These are phyloP conservation scores for Sparidentex hasta DNA, from an alignment of 2,797 vertebrate genomes.

Conservation along the genomic window DNA sequence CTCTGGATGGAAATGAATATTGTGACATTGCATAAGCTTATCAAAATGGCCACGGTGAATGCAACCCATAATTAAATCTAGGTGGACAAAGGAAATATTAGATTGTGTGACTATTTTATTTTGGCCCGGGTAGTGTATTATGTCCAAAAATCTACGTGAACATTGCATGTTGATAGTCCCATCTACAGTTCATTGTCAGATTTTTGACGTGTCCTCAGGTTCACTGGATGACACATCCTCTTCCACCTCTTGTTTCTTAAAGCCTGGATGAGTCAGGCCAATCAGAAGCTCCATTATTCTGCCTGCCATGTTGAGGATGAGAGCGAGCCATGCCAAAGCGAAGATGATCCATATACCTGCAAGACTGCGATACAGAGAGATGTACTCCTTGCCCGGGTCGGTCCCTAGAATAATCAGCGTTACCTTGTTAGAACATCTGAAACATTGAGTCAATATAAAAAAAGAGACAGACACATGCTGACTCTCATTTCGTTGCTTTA, in stretches of 20 bases:
- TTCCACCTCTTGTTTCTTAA: slow-evolving; percentile 64
- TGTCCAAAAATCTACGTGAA: slow-evolving; percentile 17
- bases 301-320: slow-evolving; percentile 83
- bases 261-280: slow-evolving; percentile 69
- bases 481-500: background rate
- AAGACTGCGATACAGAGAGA: slow-evolving; percentile 84
- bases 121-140: background rate
- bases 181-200: slow-evolving; percentile 43
- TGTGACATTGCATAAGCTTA: too few species aligned
- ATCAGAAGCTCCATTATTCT: slow-evolving; percentile 85
- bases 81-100: too few species aligned
- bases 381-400: slow-evolving; percentile 83
- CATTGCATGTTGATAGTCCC: background rate
- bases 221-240: slow-evolving; percentile 66
- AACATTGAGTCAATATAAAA: background rate
- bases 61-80: too few species aligned
- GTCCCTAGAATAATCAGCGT: slow-evolving; percentile 69
- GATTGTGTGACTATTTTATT: too few species aligned
- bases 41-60: too few species aligned
- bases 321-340: slow-evolving; percentile 84
- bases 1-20: too few species aligned
- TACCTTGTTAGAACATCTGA: slow-evolving; percentile 1
- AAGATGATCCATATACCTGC: slow-evolving; percentile 86
- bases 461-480: too few species aligned
- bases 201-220: slow-evolving; percentile 72